A percentile compares a stretch with the other conserved stretches of the same genome.
phyloP scores from a whole-genome alignment of 2,113 vertebrate species.

The Hystrix brachyura region DNA sequence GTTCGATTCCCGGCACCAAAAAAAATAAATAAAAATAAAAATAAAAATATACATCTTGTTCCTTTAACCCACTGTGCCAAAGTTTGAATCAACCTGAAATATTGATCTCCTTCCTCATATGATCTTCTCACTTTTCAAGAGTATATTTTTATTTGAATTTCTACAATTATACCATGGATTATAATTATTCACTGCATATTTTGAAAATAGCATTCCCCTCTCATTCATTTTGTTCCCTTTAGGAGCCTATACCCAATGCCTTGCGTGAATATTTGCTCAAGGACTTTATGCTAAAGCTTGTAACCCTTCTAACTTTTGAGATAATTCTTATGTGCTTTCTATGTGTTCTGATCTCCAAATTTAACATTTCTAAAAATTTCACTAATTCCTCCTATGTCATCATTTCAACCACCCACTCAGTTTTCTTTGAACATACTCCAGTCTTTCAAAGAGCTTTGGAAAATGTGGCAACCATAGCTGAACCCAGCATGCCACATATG shows the following conservation, averaged over 20 bases:
- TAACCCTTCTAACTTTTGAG: conserved; percentile 14
- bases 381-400: conserved; percentile 42
- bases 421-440: conserved; percentile 62
- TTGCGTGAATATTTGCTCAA: conserved; percentile 39
- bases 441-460: conserved; percentile 38
- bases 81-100: conserved; percentile 16
- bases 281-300: neutral
- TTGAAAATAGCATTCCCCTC: conserved; percentile 1
- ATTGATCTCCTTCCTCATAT: neutral
- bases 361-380: conserved; percentile 51
- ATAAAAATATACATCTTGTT: neutral
- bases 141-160: conserved; percentile 24
- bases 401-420: conserved; percentile 54
- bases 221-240: neutral
- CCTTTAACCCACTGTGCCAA: neutral
- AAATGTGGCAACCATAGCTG: conserved; percentile 47
- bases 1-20: no score
- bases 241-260: neutral
- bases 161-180: neutral
- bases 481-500: conserved; percentile 22
- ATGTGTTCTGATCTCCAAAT: neutral
- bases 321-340: neutral
- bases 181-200: neutral
- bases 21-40: no score
- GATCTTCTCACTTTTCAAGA: neutral